Percentiles rank a stretch among this genome's conserved stretches.
phyloP scores from a whole-genome alignment of 2,888 invertebrate species.

The Conops quadrifasciatus region DNA sequence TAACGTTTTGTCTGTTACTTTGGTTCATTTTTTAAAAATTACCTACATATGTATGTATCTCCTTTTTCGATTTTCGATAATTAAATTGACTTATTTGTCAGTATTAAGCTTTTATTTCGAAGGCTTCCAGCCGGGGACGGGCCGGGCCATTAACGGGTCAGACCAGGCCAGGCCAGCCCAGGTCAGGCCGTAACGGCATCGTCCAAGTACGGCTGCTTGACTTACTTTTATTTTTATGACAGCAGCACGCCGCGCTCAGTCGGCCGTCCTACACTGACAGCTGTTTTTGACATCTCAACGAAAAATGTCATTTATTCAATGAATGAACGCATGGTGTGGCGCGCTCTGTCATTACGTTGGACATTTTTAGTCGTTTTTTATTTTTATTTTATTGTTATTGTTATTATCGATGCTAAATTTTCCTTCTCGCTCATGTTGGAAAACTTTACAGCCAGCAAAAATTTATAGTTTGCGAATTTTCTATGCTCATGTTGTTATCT shows the following conservation, averaged over 20 bases:
- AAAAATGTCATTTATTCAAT: conserved; percentile 36
- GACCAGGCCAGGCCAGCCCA: no score
- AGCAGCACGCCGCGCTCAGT: conserved; percentile 21
- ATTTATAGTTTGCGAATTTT: conserved; percentile 30
- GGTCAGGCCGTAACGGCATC: no score
- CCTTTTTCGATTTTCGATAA: no score
- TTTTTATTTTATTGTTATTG: conserved; percentile 24
- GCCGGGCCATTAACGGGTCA: no score
- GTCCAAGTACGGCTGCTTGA: neutral
- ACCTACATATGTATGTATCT: no score
- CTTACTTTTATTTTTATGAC: conserved; percentile 29
- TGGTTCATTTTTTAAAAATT: no score
- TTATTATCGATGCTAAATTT: conserved; percentile 20
- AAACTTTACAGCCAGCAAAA: conserved; percentile 22
- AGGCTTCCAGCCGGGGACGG: no score
- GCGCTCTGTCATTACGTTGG: neutral
- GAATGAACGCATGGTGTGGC: conserved; percentile 20
- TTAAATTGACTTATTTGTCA: no score
- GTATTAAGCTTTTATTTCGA: no score
- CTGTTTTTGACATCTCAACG: conserved; percentile 39
- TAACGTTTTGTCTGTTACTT: no score
- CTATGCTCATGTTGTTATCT: conserved; percentile 25
- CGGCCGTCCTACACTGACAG: neutral
- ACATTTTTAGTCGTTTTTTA: neutral
- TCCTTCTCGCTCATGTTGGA: conserved; percentile 28